Conservation (phyloP, 2,113 vertebrate genomes). For the Rhombomys opimus region DNA sequence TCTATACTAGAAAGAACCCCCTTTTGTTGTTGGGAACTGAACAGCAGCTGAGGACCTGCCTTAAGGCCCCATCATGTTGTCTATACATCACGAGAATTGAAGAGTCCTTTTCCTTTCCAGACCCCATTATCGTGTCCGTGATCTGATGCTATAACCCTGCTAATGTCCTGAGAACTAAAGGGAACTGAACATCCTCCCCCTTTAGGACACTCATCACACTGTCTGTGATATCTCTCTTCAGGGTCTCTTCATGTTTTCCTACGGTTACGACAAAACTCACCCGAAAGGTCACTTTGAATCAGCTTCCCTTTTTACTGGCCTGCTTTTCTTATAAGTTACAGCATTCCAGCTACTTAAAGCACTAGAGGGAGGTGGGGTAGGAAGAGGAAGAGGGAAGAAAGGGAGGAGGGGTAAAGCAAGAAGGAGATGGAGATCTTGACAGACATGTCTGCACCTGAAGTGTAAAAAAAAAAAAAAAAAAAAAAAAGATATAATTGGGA, state of each 20-base stretch:
- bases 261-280: background rate
- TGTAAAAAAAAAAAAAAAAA: background rate
- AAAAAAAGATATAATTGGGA: background rate
- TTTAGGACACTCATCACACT: background rate
- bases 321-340: background rate
- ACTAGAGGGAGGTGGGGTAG: too few relatives aligned
- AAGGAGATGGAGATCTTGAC: background rate
- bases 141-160: background rate
- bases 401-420: background rate
- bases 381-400: too few relatives aligned
- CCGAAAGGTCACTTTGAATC: background rate
- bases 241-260: background rate
- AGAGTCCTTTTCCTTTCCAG: background rate
- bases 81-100: background rate
- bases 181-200: background rate
- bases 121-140: too few relatives aligned
- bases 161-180: background rate
- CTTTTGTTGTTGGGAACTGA: background rate
- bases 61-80: background rate
- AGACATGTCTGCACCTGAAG: background rate
- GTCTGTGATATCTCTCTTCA: background rate
- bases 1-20: background rate
- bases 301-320: background rate
- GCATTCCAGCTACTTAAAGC: background rate
- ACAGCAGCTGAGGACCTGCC: background rate